Conservation (phyloP, 1,140 invertebrate genomes). For the Ephestia elutella region DNA sequence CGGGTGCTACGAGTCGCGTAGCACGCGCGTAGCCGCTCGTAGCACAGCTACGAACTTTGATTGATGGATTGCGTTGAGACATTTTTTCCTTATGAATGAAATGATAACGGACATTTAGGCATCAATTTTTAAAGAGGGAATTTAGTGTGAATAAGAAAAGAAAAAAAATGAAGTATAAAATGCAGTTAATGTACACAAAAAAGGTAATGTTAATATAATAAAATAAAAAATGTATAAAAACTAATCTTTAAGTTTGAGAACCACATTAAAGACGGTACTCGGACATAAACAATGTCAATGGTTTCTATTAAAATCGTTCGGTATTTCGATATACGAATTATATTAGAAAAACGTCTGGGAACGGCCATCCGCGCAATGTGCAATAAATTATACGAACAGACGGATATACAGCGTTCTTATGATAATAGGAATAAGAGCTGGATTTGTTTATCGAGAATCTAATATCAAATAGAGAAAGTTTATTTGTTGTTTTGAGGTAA, state of each 20-base stretch:
- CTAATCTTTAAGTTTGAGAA: constrained; percentile 64
- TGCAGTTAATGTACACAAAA: no score
- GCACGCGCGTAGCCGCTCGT: constrained; percentile 30
- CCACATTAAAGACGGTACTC: constrained; percentile 44
- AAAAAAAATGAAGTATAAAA: no score
- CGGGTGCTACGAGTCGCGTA: constrained; percentile 25
- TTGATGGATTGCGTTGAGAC: not conserved
- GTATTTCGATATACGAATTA: constrained; percentile 66
- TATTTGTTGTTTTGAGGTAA: constrained; percentile 7
- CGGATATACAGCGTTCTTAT: constrained; percentile 37
- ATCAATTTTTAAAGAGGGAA: no score
- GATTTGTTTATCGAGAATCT: constrained; percentile 23
- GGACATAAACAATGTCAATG: constrained; percentile 68
- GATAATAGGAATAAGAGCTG: constrained; percentile 23
- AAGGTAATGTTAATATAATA: no score
- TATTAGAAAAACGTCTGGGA: constrained; percentile 65
- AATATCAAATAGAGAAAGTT: constrained; percentile 9
- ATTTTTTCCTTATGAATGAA: not conserved
- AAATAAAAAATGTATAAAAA: no score
- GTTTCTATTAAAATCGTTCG: constrained; percentile 69
- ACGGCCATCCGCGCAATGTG: constrained; percentile 56
- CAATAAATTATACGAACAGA: constrained; percentile 58
- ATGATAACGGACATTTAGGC: no score
- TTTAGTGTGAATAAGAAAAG: no score
- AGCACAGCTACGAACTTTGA: constrained; percentile 15